Percentiles rank a stretch among this genome's conserved stretches.
These are phyloP conservation scores for Sminthurinus signatus DNA, from an alignment of 1,140 invertebrate genomes.

Conservation along the genomic window DNA sequence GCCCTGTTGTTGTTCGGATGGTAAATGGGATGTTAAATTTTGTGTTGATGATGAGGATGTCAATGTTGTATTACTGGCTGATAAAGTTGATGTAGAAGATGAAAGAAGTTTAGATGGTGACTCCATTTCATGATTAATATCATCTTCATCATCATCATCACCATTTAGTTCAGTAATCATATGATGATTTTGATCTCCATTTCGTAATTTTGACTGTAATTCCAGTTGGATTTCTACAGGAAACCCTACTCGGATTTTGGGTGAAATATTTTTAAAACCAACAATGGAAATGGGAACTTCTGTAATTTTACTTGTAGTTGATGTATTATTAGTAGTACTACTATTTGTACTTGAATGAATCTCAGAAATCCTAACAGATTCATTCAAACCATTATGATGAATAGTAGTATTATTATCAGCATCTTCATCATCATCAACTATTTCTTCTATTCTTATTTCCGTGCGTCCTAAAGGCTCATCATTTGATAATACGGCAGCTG, in stretches of 20 bases:
- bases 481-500: slow-evolving; percentile 35
- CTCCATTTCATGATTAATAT: background rate
- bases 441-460: background rate
- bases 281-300: slow-evolving; percentile 31
- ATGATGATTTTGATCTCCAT: too few relatives aligned
- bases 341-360: slow-evolving; percentile 22
- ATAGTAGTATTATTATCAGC: slow-evolving; percentile 10
- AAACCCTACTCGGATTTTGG: slow-evolving; percentile 40
- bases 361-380: slow-evolving; percentile 1
- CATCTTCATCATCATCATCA: background rate
- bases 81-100: background rate
- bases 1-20: background rate
- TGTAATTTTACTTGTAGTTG: too few relatives aligned
- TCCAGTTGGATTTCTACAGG: slow-evolving; percentile 40
- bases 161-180: slow-evolving; percentile 9
- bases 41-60: background rate
- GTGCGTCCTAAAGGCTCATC: background rate
- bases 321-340: too few relatives aligned
- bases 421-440: background rate
- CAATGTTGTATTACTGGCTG: background rate
- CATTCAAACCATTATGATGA: background rate
- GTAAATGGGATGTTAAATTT: background rate
- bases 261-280: slow-evolving; percentile 37
- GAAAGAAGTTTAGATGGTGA: background rate
- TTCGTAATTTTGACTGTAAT: slow-evolving; percentile 32